Evolutionary conservation across 2,888 invertebrate species (phyloP).

Genomic region (Agrypnus murinus): DNA sequence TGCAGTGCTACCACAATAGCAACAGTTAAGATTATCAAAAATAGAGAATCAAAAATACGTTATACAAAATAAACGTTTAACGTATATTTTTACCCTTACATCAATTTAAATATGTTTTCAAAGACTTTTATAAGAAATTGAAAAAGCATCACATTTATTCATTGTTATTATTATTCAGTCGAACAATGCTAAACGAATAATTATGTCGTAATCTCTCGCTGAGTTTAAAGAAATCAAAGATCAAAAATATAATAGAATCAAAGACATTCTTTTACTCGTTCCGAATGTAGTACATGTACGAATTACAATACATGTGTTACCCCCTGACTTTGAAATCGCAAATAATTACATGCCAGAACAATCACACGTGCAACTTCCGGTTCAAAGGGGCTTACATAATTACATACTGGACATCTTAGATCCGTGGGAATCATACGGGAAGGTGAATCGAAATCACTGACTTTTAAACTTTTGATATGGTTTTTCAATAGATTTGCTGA

Average conservation of each 20-base stretch:
- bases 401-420: conserved; percentile 64
- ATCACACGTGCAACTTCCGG: conserved; percentile 68
- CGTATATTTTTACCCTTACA: conserved; percentile 46
- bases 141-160: conserved; percentile 43
- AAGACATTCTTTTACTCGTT: conserved; percentile 43
- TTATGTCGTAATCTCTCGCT: conserved; percentile 42
- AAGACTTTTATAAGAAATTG: conserved; percentile 33
- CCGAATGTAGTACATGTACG: conserved; percentile 30
- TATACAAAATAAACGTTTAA: conserved; percentile 41
- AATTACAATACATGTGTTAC: conserved; percentile 50
- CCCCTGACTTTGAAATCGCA: conserved; percentile 52
- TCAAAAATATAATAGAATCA: conserved; percentile 45
- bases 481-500: conserved; percentile 24
- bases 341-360: conserved; percentile 52
- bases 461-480: conserved; percentile 47
- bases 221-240: conserved; percentile 48
- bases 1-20: too few relatives aligned
- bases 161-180: conserved; percentile 30
- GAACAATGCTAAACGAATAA: conserved; percentile 48
- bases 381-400: conserved; percentile 64
- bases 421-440: conserved; percentile 63
- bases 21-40: too few relatives aligned
- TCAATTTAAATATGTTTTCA: conserved; percentile 37
- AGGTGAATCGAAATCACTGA: conserved; percentile 40
- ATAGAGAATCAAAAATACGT: conserved; percentile 39